Evolutionary conservation across 2,113 vertebrate genomes (phyloP).

Genomic region (Podilymbus podiceps): DNA sequence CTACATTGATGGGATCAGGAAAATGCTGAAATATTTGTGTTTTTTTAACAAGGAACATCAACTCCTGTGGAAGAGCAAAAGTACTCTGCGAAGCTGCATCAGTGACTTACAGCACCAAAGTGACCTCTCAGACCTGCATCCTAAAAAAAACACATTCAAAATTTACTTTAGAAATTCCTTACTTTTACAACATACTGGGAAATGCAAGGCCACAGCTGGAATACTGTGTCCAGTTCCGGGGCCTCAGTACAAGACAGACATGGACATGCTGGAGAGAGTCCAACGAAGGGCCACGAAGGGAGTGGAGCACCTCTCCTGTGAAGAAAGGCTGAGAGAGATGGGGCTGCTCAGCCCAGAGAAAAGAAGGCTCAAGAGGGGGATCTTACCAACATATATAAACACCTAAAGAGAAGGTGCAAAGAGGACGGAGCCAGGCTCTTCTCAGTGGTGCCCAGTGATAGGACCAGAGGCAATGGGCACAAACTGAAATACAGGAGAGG

Average conservation of each 20-base stretch:
- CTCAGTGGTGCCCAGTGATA: not conserved
- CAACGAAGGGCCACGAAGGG: not conserved
- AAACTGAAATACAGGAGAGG: not conserved
- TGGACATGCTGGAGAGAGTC: not conserved
- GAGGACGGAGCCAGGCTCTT: not conserved
- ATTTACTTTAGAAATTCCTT: not conserved
- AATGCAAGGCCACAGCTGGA: not conserved
- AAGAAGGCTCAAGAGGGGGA: not conserved
- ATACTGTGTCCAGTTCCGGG: not conserved
- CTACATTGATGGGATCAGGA: not conserved
- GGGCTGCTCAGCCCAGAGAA: not conserved
- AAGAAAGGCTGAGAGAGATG: not conserved
- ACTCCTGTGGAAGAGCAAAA: not conserved
- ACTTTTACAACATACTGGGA: not conserved
- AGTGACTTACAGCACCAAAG: not conserved
- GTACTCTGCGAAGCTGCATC: not conserved
- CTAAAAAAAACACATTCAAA: not conserved
- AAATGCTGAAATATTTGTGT: not conserved
- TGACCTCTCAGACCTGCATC: not conserved
- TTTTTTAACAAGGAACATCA: not conserved
- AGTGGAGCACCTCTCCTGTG: not conserved
- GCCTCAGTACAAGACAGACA: not conserved
- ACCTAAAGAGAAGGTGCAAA: not conserved
- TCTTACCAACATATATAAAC: fast-evolving
- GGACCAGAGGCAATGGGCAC: fast-evolving